Conservation (phyloP, 2,113 vertebrate species). For the Cyprinodon variegatus region DNA sequence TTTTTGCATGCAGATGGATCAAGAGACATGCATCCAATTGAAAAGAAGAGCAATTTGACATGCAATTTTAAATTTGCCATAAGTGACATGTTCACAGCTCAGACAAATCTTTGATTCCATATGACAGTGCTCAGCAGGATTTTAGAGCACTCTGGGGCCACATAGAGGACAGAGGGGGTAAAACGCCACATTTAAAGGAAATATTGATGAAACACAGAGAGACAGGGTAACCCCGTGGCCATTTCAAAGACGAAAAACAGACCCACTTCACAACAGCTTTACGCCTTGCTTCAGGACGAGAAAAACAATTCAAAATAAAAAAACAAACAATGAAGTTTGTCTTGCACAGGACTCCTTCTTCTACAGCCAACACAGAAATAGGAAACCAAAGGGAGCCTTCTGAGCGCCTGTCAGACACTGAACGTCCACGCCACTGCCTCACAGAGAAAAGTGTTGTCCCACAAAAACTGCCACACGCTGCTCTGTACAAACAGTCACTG, state of each 20-base stretch:
- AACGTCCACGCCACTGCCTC: constrained; percentile 42
- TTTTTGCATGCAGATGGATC: constrained; percentile 64
- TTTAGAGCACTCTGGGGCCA: constrained; percentile 45
- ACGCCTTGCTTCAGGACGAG: constrained; percentile 41
- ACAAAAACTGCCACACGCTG: constrained; percentile 58
- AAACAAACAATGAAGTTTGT: constrained; percentile 33
- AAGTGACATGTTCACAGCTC: constrained; percentile 58
- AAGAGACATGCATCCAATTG: constrained; percentile 55
- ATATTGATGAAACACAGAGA: constrained; percentile 54
- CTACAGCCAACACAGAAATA: constrained; percentile 54
- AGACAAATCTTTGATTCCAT: constrained; percentile 35
- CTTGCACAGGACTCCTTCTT: constrained; percentile 40
- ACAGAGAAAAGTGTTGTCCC: constrained; percentile 52
- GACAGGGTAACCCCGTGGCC: constrained; percentile 51
- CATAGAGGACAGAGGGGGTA: constrained; percentile 51
- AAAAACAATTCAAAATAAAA: constrained; percentile 10
- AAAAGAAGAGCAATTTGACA: constrained; percentile 14
- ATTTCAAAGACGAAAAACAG: constrained; percentile 65
- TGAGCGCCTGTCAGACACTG: constrained; percentile 42
- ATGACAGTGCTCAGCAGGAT: constrained; percentile 48
- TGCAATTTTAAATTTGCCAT: constrained; percentile 29
- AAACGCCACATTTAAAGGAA: constrained; percentile 25
- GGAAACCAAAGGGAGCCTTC: constrained; percentile 51
- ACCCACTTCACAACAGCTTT: constrained; percentile 61
- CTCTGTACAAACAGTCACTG: constrained; percentile 57